A percentile compares a stretch with the other conserved stretches of the same genome.
Evolutionary conservation across 2,113 vertebrate species (phyloP).

Genomic region (Phalacrocorax pelagicus): DNA sequence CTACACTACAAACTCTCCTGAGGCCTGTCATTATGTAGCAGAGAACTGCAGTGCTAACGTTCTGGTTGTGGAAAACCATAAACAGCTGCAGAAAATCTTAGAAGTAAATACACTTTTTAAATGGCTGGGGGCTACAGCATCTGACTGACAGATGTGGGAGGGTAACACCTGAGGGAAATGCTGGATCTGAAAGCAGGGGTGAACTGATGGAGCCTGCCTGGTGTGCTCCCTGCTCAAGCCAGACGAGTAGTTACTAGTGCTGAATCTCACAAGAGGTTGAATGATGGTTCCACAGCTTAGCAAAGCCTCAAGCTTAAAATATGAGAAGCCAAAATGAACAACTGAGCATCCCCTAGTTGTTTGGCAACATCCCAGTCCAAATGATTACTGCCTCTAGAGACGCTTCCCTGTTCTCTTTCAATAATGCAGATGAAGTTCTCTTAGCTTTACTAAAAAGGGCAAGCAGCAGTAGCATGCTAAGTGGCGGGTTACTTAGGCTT

Average conservation of each 20-base stretch:
- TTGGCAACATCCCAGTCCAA: background rate
- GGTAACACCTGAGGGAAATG: background rate
- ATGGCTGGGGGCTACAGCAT: background rate
- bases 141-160: background rate
- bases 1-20: slow-evolving; percentile 90
- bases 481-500: background rate
- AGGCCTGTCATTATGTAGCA: slow-evolving; percentile 87
- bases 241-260: background rate
- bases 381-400: background rate
- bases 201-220: background rate
- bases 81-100: slow-evolving; percentile 90
- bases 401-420: background rate
- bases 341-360: background rate
- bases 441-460: background rate
- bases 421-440: background rate
- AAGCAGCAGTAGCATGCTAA: background rate
- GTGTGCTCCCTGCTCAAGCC: background rate
- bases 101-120: slow-evolving; percentile 73
- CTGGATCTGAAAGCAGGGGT: background rate
- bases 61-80: slow-evolving; percentile 88
- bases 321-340: background rate
- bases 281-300: background rate
- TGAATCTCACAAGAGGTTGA: background rate
- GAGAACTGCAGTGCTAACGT: slow-evolving; percentile 83
- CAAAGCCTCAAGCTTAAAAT: background rate